Evolutionary conservation across 2,888 invertebrate genomes (phyloP), one percentile per base, ranked within the genome.

Genomic region (Cheilosia vulpina): DNA sequence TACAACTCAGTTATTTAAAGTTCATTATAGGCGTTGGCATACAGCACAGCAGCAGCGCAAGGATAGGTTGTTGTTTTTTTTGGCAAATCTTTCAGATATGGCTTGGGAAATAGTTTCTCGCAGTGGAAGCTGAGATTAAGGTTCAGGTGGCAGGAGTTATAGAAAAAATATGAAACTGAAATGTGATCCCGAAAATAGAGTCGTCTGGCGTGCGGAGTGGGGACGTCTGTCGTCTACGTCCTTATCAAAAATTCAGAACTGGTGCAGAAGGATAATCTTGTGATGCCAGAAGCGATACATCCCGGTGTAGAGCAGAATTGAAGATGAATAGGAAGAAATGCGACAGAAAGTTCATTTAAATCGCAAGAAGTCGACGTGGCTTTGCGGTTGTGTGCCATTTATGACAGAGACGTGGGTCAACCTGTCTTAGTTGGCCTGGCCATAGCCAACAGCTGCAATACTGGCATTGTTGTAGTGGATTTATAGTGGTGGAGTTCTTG

Each of bases 201-300:
- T 57, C 71, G 27, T 7, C 27, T 6, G 27, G 27, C 27, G 27
- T 7, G 27, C 7, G 27, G 27, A 7, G 27, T 27, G 45, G 38
- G 27, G 13, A 47, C 57, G 57, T 57, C 63, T 68, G 78, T 65
- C 45, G 78, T 53, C 63, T 69, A 79, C 27, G 38, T 13, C 52
- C 68, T 75, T 80, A 85, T 85, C 80, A 85, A 85, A 85, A 62
- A 85, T 85, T 75, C 84, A 85, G 71, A 58, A 71, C 71, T 81
- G 71, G 60, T 85, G 85, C 85, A 85, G 75, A 57, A 55, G 76
- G 47, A 76, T 85, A 76, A 76, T 85, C 80, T 66, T 57, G 38
- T 50, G 71, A 71, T 71, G 65, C 71, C 71, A 71, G 60, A 55
- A 72, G 76, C 80, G 50, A 80, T 75, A 69, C 58, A 84, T 60